Percentiles rank a stretch among this genome's conserved stretches.
These are phyloP conservation scores for Embiotoca jacksoni DNA, from an alignment of 2,113 vertebrate species.

Conservation along the genomic window DNA sequence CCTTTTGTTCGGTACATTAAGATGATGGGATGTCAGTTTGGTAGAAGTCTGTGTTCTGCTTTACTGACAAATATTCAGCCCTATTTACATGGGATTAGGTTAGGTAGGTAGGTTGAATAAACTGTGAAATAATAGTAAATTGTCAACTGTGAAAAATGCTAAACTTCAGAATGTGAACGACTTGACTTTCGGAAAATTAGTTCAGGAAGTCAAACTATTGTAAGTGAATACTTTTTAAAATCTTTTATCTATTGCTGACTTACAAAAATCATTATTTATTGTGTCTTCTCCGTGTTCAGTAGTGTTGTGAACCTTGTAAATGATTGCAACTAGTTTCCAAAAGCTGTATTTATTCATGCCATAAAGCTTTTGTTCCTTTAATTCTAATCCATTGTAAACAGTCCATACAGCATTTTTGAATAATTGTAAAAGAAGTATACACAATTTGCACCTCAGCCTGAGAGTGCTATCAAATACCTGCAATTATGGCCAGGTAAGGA, in stretches of 20 bases:
- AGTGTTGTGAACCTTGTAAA: background rate
- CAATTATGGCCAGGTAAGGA: constrained; percentile 29
- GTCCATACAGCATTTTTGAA: no score
- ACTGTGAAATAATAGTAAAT: no score
- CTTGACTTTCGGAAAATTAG: background rate
- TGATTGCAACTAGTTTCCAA: background rate
- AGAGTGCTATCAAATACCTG: constrained; percentile 20
- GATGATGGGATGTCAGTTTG: background rate
- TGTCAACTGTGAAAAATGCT: background rate
- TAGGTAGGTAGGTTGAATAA: no score
- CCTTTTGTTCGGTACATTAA: no score
- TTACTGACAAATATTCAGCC: background rate
- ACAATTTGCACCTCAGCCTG: no score
- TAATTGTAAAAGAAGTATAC: no score
- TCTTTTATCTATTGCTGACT: background rate
- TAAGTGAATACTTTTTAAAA: background rate
- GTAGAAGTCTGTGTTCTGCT: background rate
- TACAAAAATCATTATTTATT: background rate
- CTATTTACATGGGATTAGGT: no score
- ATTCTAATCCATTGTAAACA: background rate
- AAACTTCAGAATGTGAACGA: background rate
- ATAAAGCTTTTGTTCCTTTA: background rate
- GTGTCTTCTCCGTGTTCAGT: background rate
- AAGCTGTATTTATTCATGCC: no score
- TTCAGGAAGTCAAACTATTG: constrained; percentile 3